Base-by-base conservation (phyloP, 2,888 invertebrate species). In the Eupithecia exiguata region DNA sequence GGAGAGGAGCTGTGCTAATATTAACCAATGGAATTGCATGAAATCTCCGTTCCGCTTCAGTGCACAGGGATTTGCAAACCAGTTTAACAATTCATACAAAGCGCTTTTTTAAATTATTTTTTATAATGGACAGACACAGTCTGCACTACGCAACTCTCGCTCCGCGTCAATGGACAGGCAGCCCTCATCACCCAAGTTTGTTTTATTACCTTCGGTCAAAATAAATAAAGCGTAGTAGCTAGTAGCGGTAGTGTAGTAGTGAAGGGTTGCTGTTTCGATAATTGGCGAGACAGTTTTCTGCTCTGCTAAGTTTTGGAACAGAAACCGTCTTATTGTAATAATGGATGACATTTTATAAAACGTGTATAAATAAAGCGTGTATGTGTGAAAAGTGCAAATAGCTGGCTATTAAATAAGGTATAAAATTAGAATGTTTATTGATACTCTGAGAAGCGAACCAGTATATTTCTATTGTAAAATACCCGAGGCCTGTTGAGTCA, bases 401-500 rank as follows among this genome's bases (percentile, higher is more conserved):
- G n/a, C 9, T 53, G 4, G 21, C 10, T 21, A 53, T 53, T 3
- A 53, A 53, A 10, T 53, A 21, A 21, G 21, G 21, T 53, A 53
- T 21, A 1, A 10, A 53, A 21, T 53, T n/a, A 4, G 53, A 53
- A 53, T 53, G 21, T 53, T n/a, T 53, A 53, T 53, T 53, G 21
- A 53, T 53, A 10, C 21, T 53, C 21, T 53, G 10, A 21, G 49
- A 53, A 21, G 3, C 21, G 21, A 53, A 53, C 49, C 6, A n/a
- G n/a, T 49, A 53, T 53, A 3, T 53, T 53, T 53, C 49, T 53
- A 21, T n/a, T 21, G 10, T 53, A 53, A 10, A 46, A 46, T 46
- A n/a, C 7, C 71, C 58, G 68, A 71, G 68, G 63, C 68, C 68
- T 73, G 82, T 80, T 82, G 83, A 84, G 80, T 86, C 86, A 85